Evolutionary conservation across 2,113 vertebrate species (phyloP).

Genomic region (Calyptommatus sinebrachiatus): DNA sequence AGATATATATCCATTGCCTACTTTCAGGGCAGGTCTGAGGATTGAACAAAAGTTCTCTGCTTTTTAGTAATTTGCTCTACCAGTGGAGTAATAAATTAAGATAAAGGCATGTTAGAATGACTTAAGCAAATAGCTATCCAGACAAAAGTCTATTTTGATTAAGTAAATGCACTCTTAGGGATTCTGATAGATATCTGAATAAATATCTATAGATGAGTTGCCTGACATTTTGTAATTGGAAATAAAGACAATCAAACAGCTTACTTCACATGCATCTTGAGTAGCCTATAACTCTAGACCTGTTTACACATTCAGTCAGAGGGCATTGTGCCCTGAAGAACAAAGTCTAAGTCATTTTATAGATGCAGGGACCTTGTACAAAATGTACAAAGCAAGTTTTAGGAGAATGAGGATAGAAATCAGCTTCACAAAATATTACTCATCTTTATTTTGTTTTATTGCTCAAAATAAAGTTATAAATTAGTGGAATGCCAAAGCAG

Average conservation of each 20-base stretch:
- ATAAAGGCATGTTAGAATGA: neutral
- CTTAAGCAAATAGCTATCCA: neutral
- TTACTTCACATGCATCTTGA: neutral
- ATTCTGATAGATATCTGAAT: neutral
- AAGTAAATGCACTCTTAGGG: neutral
- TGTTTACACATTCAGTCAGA: neutral
- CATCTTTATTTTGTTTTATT: constrained; percentile 36
- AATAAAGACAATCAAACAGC: neutral
- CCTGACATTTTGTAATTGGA: neutral
- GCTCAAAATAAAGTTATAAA: constrained; percentile 39
- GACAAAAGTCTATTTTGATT: neutral
- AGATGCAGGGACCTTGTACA: neutral
- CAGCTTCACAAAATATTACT: constrained; percentile 17
- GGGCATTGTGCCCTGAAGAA: neutral
- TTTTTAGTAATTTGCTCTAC: no score
- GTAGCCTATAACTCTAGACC: neutral
- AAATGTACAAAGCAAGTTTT: constrained; percentile 8
- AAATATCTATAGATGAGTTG: neutral
- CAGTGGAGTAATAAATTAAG: neutral
- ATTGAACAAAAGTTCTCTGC: no score
- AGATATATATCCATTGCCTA: no score
- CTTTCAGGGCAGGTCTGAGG: no score
- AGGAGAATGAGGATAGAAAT: neutral
- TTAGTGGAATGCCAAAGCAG: constrained; percentile 24
- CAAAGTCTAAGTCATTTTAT: neutral